phyloP scores from a whole-genome alignment of 2,888 invertebrate species.

The Leucophenga maculata region DNA sequence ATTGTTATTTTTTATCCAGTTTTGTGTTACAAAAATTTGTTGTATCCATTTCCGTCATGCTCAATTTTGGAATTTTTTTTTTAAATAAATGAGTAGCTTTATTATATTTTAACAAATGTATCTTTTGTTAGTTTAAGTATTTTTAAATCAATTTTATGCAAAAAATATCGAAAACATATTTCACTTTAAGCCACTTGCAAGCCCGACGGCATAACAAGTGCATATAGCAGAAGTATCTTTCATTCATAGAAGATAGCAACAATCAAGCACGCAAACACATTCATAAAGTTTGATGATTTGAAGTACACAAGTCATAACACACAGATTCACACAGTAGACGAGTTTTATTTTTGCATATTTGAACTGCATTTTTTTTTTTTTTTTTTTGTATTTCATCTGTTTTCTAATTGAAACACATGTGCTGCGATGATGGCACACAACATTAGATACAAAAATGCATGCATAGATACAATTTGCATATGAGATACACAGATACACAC shows the following conservation, averaged over 20 bases:
- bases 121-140: too few relatives aligned
- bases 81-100: too few relatives aligned
- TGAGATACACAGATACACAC: constrained; percentile 3
- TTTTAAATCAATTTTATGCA: neutral
- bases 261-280: too few relatives aligned
- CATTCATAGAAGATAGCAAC: too few relatives aligned
- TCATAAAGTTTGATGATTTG: neutral
- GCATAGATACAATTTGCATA: neutral
- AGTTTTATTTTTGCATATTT: neutral
- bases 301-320: neutral
- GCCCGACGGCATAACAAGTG: too few relatives aligned
- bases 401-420: constrained; percentile 24
- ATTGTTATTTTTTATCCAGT: too few relatives aligned
- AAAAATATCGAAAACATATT: neutral
- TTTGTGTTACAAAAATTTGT: too few relatives aligned
- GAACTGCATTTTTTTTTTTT: neutral
- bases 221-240: too few relatives aligned
- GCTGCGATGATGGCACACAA: neutral
- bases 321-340: too few relatives aligned
- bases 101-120: too few relatives aligned
- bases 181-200: neutral
- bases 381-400: neutral
- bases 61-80: too few relatives aligned
- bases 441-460: neutral
- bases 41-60: too few relatives aligned